Percentiles rank a stretch among this genome's conserved stretches.
These are phyloP conservation scores for Coelogynopora nodosa DNA, from an alignment of 2,888 invertebrate genomes.

Conservation along the genomic window DNA sequence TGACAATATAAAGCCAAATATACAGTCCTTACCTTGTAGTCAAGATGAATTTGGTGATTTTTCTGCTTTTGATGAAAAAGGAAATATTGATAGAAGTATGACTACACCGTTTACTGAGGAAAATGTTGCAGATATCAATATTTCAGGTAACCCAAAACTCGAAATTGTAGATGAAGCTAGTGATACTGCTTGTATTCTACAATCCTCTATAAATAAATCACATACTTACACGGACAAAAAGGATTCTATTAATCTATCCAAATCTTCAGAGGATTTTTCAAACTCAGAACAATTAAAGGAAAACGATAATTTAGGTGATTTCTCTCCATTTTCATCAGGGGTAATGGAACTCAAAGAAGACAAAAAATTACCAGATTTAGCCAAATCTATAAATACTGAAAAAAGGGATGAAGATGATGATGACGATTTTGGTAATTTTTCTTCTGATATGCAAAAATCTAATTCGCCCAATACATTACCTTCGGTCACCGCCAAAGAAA, in stretches of 20 bases:
- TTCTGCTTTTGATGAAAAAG: not conserved
- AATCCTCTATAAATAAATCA: too few species aligned
- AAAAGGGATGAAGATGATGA: not conserved
- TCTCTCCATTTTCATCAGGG: too few species aligned
- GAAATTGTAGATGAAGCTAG: not conserved
- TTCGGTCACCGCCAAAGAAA: conserved; percentile 6
- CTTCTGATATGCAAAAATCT: not conserved
- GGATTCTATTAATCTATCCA: too few species aligned
- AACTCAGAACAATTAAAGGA: not conserved
- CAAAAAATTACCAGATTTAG: too few species aligned
- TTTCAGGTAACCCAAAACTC: not conserved
- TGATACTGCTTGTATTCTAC: not conserved
- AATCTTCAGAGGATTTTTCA: not conserved
- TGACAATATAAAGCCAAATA: not conserved
- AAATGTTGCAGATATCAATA: not conserved
- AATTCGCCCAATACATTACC: not conserved
- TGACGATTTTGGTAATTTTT: not conserved
- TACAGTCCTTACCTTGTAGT: not conserved
- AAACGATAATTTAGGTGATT: not conserved
- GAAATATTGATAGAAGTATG: not conserved
- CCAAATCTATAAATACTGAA: not conserved
- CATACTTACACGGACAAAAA: not conserved
- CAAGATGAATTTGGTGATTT: not conserved
- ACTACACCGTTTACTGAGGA: not conserved
- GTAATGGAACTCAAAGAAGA: too few species aligned